These are phyloP conservation scores for Mesorhabditis belari DNA, from an alignment of 2,888 invertebrate genomes.

Conservation along the genomic window DNA sequence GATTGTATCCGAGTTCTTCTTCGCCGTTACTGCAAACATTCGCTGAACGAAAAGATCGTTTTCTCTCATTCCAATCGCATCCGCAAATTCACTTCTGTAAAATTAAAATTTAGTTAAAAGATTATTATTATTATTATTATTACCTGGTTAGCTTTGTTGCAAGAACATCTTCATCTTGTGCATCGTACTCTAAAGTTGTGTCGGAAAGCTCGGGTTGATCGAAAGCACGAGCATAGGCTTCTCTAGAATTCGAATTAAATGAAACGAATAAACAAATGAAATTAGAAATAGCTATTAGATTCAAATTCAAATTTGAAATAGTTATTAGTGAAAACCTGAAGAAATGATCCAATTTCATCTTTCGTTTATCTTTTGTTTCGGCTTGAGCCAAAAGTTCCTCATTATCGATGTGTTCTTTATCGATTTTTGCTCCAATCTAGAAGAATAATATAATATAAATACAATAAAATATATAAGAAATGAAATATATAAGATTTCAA, in stretches of 20 bases:
- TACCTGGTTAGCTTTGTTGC: conserved; percentile 39
- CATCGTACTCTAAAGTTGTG: conserved; percentile 11
- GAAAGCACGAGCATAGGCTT: conserved; percentile 29
- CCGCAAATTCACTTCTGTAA: conserved; percentile 73
- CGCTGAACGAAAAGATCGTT: conserved; percentile 89
- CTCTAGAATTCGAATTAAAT: no score
- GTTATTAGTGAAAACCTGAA: no score
- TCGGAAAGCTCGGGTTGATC: conserved; percentile 32
- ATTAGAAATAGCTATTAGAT: no score
- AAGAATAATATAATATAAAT: background rate
- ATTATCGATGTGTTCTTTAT: conserved; percentile 15
- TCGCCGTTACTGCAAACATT: conserved; percentile 95
- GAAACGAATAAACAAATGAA: background rate
- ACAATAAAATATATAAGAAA: no score
- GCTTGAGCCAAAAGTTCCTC: conserved; percentile 37
- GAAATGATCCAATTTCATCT: conserved; percentile 70
- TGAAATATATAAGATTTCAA: no score
- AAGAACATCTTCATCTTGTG: conserved; percentile 31
- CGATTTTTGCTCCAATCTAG: background rate
- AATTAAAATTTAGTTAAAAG: background rate
- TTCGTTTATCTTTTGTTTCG: conserved; percentile 72
- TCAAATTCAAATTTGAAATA: no score
- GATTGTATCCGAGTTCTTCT: conserved; percentile 66
- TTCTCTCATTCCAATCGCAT: conserved; percentile 86
- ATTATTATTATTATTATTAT: background rate